Evolutionary conservation across 2,888 invertebrate species (phyloP).

Genomic region (Calliphora vomitoria): DNA sequence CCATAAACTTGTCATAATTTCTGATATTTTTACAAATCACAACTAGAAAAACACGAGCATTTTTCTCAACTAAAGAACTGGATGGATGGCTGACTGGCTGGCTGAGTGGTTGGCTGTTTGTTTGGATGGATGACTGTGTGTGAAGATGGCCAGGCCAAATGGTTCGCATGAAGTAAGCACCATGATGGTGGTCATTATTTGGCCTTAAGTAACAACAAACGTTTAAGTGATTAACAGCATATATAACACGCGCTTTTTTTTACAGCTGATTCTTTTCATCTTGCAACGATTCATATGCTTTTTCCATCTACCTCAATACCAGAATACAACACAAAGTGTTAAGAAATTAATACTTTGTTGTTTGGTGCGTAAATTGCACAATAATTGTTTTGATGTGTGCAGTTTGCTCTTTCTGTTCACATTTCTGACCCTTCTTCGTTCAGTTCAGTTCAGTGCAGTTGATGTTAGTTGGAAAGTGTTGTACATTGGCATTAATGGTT

Average conservation of each 20-base stretch:
- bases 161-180: slow-evolving; percentile 12
- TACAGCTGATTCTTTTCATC: slow-evolving; percentile 54
- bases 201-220: slow-evolving; percentile 73
- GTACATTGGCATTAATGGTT: slow-evolving; percentile 52
- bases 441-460: background rate
- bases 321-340: slow-evolving; percentile 53
- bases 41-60: slow-evolving; percentile 74
- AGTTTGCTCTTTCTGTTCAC: slow-evolving; percentile 43
- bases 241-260: slow-evolving; percentile 72
- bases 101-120: slow-evolving; percentile 3
- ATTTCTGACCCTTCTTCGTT: slow-evolving; percentile 39
- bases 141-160: background rate
- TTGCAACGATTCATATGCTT: background rate
- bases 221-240: slow-evolving; percentile 74
- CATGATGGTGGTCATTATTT: slow-evolving; percentile 71
- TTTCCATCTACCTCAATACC: background rate
- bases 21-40: slow-evolving; percentile 68
- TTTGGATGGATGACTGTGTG: no score
- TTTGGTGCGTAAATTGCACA: slow-evolving; percentile 74
- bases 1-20: slow-evolving; percentile 43
- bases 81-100: slow-evolving; percentile 14
- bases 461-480: background rate
- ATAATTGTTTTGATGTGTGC: slow-evolving; percentile 73
- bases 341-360: slow-evolving; percentile 74
- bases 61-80: slow-evolving; percentile 45